Evolutionary conservation across 2,888 invertebrate genomes (phyloP).

Genomic region (Latheticus oryzae): DNA sequence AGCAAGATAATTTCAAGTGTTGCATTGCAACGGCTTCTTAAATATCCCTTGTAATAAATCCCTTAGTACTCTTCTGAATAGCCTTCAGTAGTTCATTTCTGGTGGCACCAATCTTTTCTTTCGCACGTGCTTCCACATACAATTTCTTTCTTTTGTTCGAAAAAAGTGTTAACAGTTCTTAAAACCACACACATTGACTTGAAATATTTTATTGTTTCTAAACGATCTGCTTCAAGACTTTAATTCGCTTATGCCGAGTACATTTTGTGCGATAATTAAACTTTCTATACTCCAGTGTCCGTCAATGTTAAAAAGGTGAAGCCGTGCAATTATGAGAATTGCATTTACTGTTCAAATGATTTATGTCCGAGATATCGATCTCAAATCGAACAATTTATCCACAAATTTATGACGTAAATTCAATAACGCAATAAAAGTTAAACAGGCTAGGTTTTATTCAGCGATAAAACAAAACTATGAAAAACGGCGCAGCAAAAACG

Average conservation of each 20-base stretch:
- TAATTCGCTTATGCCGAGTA: constrained; percentile 19
- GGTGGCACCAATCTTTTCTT: constrained; percentile 12
- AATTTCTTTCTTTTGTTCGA: too few relatives aligned
- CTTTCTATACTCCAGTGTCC: constrained; percentile 18
- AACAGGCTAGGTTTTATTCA: constrained; percentile 8
- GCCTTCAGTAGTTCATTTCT: constrained; percentile 6
- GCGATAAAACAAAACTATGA: constrained; percentile 4
- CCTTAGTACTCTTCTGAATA: not conserved
- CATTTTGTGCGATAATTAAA: constrained; percentile 18
- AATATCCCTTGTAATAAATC: constrained; percentile 24
- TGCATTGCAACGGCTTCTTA: constrained; percentile 32
- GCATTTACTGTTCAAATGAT: constrained; percentile 1
- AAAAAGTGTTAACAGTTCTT: constrained; percentile 36
- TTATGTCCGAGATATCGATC: constrained; percentile 8
- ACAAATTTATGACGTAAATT: constrained; percentile 21
- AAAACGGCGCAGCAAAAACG: constrained; percentile 15
- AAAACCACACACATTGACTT: constrained; percentile 23
- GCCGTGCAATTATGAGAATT: constrained; percentile 12
- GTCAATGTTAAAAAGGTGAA: constrained; percentile 15
- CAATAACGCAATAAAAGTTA: constrained; percentile 16
- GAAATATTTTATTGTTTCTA: constrained; percentile 24
- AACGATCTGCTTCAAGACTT: constrained; percentile 15
- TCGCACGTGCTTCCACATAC: constrained; percentile 20
- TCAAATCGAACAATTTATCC: constrained; percentile 11
- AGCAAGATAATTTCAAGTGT: constrained; percentile 34